Percentiles rank a stretch among this genome's conserved stretches.
Evolutionary conservation across 2,888 invertebrate species (phyloP).

Genomic region (Acleris literana): DNA sequence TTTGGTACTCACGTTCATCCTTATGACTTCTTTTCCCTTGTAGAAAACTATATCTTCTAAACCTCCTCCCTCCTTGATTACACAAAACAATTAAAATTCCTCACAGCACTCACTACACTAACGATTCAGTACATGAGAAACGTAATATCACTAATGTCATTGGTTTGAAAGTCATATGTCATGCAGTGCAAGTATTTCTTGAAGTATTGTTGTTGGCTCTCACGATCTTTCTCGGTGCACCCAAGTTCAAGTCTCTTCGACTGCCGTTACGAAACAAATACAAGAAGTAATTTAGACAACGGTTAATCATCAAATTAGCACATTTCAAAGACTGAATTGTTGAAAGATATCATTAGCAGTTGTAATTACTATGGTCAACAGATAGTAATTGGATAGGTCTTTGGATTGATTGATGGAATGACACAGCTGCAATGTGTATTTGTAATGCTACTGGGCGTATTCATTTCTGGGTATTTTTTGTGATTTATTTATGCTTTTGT

Average conservation of each 20-base stretch:
- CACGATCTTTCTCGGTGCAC: conserved; percentile 47
- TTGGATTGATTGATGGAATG: conserved; percentile 18
- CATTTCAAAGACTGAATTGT: conserved; percentile 34
- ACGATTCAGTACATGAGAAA: conserved; percentile 38
- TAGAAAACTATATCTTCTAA: conserved; percentile 39
- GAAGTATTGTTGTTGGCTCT: conserved; percentile 41
- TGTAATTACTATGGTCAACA: conserved; percentile 26
- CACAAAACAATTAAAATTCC: conserved; percentile 37
- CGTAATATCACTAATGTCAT: conserved; percentile 39
- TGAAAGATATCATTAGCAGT: conserved; percentile 20
- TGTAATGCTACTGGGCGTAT: conserved; percentile 2
- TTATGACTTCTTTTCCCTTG: conserved; percentile 52
- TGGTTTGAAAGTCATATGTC: conserved; percentile 44
- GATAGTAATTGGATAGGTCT: conserved; percentile 21
- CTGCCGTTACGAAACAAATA: conserved; percentile 34
- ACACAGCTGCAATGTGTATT: neutral
- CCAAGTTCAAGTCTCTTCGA: conserved; percentile 34
- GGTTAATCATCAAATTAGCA: conserved; percentile 30
- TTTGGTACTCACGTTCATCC: conserved; percentile 70
- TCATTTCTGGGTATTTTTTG: no score
- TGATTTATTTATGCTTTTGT: no score
- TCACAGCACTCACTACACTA: conserved; percentile 36
- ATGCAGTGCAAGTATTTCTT: conserved; percentile 38
- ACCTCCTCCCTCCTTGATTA: conserved; percentile 10
- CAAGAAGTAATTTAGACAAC: conserved; percentile 39